Percentiles rank a stretch among this genome's conserved stretches.
Evolutionary conservation across 2,888 invertebrate species (phyloP).

Genomic region (Monochamus alternatus): DNA sequence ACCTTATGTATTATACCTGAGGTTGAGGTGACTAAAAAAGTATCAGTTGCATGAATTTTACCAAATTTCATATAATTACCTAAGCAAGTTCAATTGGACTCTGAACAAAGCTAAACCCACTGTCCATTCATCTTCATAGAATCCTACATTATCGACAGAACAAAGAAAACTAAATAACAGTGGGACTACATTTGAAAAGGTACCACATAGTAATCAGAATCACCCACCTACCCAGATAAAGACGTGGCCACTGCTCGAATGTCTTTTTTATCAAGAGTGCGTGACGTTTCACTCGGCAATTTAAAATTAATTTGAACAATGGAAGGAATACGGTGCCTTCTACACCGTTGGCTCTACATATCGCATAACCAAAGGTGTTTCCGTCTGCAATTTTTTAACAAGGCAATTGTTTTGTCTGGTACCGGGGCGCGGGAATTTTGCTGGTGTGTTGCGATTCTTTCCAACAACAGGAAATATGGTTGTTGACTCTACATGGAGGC

Average conservation of each 20-base stretch:
- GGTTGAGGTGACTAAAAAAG: no score
- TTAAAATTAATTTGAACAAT: conserved; percentile 20
- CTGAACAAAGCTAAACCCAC: no score
- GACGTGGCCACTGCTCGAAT: background rate
- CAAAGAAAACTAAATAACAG: background rate
- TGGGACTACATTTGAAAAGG: background rate
- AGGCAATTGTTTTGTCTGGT: conserved; percentile 35
- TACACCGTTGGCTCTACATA: conserved; percentile 12
- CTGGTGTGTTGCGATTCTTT: conserved; percentile 50
- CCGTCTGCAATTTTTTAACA: conserved; percentile 32
- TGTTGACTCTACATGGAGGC: conserved; percentile 55
- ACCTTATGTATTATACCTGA: no score
- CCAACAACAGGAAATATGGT: conserved; percentile 60
- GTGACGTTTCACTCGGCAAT: conserved; percentile 21
- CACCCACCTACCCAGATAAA: background rate
- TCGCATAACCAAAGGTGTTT: conserved; percentile 33
- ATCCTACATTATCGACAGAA: no score
- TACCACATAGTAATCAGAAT: background rate
- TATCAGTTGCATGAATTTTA: no score
- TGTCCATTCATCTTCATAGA: no score
- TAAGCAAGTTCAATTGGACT: no score
- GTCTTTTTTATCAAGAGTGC: background rate
- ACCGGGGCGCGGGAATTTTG: conserved; percentile 33
- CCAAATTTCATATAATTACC: no score
- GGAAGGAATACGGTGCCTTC: conserved; percentile 26